These are phyloP conservation scores for Agonopterix alstromeriana DNA, from an alignment of 2,888 invertebrate species.

Conservation along the genomic window DNA sequence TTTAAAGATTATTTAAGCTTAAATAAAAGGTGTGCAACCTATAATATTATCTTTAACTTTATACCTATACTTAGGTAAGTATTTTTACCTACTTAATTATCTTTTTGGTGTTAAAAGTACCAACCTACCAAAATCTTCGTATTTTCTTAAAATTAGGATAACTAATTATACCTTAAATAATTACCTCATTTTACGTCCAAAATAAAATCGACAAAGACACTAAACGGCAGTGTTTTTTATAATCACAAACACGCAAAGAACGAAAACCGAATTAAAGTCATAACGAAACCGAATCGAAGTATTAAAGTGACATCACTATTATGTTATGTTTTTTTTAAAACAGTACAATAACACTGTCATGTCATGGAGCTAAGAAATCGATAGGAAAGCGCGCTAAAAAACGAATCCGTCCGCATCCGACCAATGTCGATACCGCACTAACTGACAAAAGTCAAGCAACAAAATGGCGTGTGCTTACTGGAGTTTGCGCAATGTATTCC, in stretches of 20 bases:
- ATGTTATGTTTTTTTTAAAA: neutral
- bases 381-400: slow-evolving; percentile 29
- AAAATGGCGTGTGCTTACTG: slow-evolving; percentile 37
- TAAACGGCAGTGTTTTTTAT: slow-evolving; percentile 19
- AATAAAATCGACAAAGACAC: neutral
- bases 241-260: slow-evolving; percentile 15
- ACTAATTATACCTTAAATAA: slow-evolving; percentile 9
- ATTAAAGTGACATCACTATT: too few relatives aligned
- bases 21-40: too few relatives aligned
- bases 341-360: slow-evolving; percentile 46
- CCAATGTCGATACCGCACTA: slow-evolving; percentile 48
- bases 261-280: too few relatives aligned
- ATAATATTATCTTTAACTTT: too few relatives aligned
- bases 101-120: neutral
- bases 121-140: neutral
- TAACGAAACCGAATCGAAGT: too few relatives aligned
- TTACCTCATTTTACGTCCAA: slow-evolving; percentile 41
- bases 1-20: too few relatives aligned
- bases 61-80: too few relatives aligned
- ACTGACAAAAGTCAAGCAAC: slow-evolving; percentile 24
- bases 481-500: slow-evolving; percentile 47
- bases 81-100: too few relatives aligned
- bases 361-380: slow-evolving; percentile 32
- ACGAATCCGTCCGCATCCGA: slow-evolving; percentile 28
- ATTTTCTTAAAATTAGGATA: neutral